phyloP scores from a whole-genome alignment of 1,140 invertebrate genomes.

The Drosophila prosaltans region DNA sequence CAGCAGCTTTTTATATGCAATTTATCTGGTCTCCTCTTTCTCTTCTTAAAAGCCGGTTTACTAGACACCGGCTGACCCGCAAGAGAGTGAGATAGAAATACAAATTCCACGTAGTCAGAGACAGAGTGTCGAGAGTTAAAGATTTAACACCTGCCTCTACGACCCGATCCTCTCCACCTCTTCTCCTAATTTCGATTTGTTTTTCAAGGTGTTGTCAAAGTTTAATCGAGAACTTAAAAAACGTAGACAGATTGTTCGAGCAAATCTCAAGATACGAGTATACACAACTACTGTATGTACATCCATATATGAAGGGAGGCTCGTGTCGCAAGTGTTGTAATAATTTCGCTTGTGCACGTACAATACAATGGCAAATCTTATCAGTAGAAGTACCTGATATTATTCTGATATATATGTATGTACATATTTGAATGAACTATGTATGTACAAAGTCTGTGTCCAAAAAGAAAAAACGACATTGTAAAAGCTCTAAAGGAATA shows the following conservation, averaged over 20 bases:
- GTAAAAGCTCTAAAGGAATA: neutral
- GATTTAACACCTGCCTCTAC: slow-evolving; percentile 29
- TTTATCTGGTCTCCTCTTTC: slow-evolving; percentile 51
- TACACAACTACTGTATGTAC: neutral
- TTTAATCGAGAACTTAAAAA: slow-evolving; percentile 43
- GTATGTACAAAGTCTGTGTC: slow-evolving; percentile 24
- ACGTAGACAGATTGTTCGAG: slow-evolving; percentile 55
- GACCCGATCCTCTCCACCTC: neutral
- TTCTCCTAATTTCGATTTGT: neutral
- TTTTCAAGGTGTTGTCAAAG: slow-evolving; percentile 51
- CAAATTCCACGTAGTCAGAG: slow-evolving; percentile 31
- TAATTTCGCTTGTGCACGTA: slow-evolving; percentile 29
- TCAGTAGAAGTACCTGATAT: slow-evolving; percentile 31
- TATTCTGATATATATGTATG: slow-evolving; percentile 17
- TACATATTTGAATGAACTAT: slow-evolving; percentile 10
- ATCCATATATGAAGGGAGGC: slow-evolving; percentile 26
- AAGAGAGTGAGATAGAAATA: slow-evolving; percentile 23
- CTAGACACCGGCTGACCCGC: slow-evolving; percentile 50
- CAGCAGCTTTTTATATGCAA: slow-evolving; percentile 61
- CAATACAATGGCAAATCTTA: slow-evolving; percentile 56
- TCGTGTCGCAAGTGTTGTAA: slow-evolving; percentile 25
- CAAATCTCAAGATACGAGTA: slow-evolving; percentile 49
- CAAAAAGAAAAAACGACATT: neutral
- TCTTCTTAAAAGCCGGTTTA: slow-evolving; percentile 33
- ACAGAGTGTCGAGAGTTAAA: slow-evolving; percentile 6